Evolutionary conservation across 2,888 invertebrate species (phyloP), one percentile per base, ranked within the genome.

Genomic region (Pheosia gnoma): DNA sequence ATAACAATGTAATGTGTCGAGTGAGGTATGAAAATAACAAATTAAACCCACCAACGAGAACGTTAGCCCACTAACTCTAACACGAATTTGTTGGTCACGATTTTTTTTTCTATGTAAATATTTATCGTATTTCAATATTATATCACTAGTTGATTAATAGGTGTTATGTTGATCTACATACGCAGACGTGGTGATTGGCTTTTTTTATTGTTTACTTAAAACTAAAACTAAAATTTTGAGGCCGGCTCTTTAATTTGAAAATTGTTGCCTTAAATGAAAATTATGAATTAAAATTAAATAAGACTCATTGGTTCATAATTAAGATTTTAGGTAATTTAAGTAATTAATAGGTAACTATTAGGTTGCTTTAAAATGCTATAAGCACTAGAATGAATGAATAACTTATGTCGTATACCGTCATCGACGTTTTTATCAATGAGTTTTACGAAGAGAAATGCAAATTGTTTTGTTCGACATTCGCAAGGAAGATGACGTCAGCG

Each of bases 1-100:
- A 69, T 65, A 70, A 72, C 45, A 60, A 59, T 47, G 13, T 61
- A 59, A 57, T 53, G 60, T 66, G 59, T 59, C 58, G 10, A 25
- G 52, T 62, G 41, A 61, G 47, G 49, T n/a, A 38, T 45, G 45
- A 65, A 9, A 39, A 54, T 51, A 45, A 57, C 58, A 45, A 57
- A 62, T 61, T 70, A 62, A 60, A 65, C 63, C 62, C 67, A 61
- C 63, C 70, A 25, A 70, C 63, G 60, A 75, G 61, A 60, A 36
- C 61, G 53, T 58, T 65, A 58, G 60, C 59, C 38, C 37, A 60
- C 41, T 10, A 60, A 53, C 61, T 60, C 47, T 8, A 6, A 13
- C 41, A 56, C 39, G 56, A 56, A 53, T 37, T 5, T 5, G 4
- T 53, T 37, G 53, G 37, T 53, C 53, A 53, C 53, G 53, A 53